phyloP scores from a whole-genome alignment of 2,113 vertebrate genomes.

The Petrocephalus microphthalmus region DNA sequence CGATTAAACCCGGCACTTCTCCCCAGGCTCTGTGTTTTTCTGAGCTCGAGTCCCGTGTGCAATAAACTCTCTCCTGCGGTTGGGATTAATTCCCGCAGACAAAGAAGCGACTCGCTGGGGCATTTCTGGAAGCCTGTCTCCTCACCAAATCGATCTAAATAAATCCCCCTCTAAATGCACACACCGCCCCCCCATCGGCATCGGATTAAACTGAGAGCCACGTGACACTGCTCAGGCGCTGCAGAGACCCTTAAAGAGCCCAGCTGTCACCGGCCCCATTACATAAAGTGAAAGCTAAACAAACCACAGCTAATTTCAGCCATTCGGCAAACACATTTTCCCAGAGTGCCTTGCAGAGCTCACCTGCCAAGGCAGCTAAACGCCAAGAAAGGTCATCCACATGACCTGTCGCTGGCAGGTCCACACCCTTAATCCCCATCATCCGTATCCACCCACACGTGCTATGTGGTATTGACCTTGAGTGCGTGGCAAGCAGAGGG shows the following conservation, averaged over 20 bases:
- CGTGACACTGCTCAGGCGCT: background rate
- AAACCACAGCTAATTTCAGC: background rate
- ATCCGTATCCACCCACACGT: background rate
- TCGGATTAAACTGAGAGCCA: background rate
- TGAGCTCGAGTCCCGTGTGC: background rate
- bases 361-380: background rate
- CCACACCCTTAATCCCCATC: background rate
- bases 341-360: background rate
- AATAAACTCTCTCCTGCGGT: constrained; percentile 11
- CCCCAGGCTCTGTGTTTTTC: background rate
- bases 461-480: background rate
- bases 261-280: background rate
- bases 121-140: background rate
- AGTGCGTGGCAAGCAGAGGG: background rate
- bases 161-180: background rate
- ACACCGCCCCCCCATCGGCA: background rate
- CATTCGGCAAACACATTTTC: background rate
- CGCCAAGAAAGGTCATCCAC: background rate
- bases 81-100: constrained; percentile 19
- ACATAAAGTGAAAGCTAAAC: background rate
- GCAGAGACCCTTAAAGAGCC: background rate
- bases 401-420: too few relatives aligned
- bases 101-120: background rate
- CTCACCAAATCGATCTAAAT: constrained; percentile 10
- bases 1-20: background rate